Conservation (phyloP, 2,113 vertebrate genomes). For the Eptesicus fuscus region DNA sequence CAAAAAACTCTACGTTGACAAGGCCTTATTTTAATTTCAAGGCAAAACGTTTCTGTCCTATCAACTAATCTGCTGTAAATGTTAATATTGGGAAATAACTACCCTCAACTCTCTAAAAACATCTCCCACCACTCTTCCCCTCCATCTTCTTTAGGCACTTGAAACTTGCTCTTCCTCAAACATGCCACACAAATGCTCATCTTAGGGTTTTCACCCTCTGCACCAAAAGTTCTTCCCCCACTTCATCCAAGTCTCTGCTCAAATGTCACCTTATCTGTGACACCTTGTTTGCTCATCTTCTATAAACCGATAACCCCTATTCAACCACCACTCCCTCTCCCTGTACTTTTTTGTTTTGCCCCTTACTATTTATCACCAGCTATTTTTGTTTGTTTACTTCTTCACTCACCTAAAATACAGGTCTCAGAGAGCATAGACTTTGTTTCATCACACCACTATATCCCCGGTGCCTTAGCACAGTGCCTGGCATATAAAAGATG, state of each 20-base stretch:
- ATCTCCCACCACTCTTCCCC: not conserved
- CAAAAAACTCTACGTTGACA: not conserved
- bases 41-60: not conserved
- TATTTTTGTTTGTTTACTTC: not conserved
- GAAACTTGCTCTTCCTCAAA: not conserved
- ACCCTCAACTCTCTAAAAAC: not conserved
- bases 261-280: not conserved
- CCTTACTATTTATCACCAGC: not conserved
- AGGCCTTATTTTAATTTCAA: not conserved
- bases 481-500: not conserved
- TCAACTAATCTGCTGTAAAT: not conserved
- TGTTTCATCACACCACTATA: not conserved
- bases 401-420: not conserved
- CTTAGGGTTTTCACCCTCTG: not conserved
- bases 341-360: not conserved
- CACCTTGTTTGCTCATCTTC: not conserved
- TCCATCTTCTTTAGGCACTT: not conserved
- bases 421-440: not conserved
- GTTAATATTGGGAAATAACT: not conserved
- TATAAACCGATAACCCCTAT: not conserved
- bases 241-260: not conserved
- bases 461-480: not conserved
- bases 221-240: not conserved
- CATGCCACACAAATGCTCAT: not conserved
- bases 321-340: not conserved